Conservation (phyloP, 2,888 invertebrate genomes). For the Macrophya alboannulata region DNA sequence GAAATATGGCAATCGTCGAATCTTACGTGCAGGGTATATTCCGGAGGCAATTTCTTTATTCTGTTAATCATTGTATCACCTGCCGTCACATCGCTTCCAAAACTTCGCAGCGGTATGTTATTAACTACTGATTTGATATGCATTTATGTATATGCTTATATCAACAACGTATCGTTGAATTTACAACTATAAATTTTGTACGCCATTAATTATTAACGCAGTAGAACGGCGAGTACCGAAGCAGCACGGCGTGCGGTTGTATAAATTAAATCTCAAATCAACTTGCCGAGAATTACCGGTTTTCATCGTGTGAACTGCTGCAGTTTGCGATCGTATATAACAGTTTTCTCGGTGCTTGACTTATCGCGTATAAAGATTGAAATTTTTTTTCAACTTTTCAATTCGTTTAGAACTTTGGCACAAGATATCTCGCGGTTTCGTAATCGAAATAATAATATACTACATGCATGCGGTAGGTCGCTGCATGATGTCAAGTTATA, state of each 20-base stretch:
- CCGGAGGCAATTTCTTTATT: background rate
- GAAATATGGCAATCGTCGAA: background rate
- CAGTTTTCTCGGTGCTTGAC: no score
- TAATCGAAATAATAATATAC: background rate
- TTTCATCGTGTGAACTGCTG: background rate
- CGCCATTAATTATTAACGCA: background rate
- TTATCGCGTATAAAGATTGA: background rate
- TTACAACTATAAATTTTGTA: background rate
- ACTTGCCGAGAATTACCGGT: background rate
- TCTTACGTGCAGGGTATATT: background rate
- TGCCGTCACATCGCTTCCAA: background rate
- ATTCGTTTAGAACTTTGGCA: background rate
- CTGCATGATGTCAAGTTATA: background rate
- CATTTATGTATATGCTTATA: background rate
- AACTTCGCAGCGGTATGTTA: background rate
- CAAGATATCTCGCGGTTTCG: background rate
- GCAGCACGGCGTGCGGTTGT: background rate
- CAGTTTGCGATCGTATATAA: background rate
- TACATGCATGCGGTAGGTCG: background rate
- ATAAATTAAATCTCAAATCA: background rate
- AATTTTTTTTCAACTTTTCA: background rate
- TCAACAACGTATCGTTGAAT: background rate
- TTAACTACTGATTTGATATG: background rate
- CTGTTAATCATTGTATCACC: background rate
- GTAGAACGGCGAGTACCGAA: background rate